phyloP scores from a whole-genome alignment of 2,888 invertebrate species.

The Smittia aterrima region DNA sequence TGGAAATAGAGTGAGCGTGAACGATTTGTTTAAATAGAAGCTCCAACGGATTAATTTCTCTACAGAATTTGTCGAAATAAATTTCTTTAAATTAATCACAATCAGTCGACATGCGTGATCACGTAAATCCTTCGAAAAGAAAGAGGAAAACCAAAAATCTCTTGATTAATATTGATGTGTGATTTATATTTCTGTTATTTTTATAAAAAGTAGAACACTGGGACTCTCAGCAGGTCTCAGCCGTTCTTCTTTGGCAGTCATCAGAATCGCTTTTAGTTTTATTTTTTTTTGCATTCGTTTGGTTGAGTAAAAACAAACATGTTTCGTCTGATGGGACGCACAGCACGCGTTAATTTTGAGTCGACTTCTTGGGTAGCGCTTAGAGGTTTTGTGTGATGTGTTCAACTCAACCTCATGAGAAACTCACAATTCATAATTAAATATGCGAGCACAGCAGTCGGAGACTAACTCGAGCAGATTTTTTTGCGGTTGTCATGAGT shows the following conservation, averaged over 20 bases:
- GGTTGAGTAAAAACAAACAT: conserved; percentile 28
- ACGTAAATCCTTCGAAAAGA: conserved; percentile 16
- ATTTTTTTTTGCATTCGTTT: conserved; percentile 38
- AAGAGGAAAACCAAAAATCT: neutral
- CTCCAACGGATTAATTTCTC: neutral
- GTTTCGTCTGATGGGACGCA: conserved; percentile 7
- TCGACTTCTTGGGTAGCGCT: conserved; percentile 11
- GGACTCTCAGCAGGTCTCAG: conserved; percentile 31
- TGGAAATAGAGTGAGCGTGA: conserved; percentile 31
- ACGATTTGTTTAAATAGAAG: neutral
- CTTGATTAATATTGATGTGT: conserved; percentile 41
- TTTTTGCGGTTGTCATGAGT: neutral
- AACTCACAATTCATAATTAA: neutral
- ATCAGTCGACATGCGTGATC: conserved; percentile 13
- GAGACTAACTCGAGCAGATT: neutral
- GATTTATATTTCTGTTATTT: conserved; percentile 23
- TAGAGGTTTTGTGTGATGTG: neutral
- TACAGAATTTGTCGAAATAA: conserved; percentile 22
- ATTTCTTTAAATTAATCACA: conserved; percentile 39
- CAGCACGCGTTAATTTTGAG: conserved; percentile 39
- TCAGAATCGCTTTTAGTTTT: conserved; percentile 32
- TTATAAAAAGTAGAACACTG: conserved; percentile 39
- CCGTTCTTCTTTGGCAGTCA: conserved; percentile 31
- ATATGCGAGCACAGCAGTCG: neutral
- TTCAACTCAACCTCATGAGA: neutral